phyloP scores from a whole-genome alignment of 1,140 invertebrate genomes.

The Neodiprion pinetum region DNA sequence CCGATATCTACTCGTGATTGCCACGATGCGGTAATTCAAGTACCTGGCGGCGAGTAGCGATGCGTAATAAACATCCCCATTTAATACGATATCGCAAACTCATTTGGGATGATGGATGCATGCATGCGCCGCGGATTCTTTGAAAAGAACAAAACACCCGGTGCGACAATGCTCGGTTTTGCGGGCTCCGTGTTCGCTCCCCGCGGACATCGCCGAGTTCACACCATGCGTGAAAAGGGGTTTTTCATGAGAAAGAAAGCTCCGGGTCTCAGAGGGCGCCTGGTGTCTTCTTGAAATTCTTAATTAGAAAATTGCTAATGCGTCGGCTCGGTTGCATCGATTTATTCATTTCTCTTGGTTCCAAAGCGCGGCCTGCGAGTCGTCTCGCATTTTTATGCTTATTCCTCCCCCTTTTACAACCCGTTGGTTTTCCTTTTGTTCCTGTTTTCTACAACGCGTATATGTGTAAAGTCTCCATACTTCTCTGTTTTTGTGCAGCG shows the following conservation, averaged over 20 bases:
- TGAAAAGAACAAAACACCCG: no score
- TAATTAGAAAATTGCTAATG: slow-evolving; percentile 61
- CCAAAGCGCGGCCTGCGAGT: not conserved
- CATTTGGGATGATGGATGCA: no score
- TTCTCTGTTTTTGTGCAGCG: slow-evolving; percentile 64
- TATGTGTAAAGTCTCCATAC: not conserved
- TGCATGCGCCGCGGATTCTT: no score
- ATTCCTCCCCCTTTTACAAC: not conserved
- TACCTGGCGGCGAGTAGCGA: no score
- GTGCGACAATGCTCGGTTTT: no score
- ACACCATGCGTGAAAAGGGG: not conserved
- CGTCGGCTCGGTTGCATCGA: slow-evolving; percentile 25
- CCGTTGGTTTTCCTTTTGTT: not conserved
- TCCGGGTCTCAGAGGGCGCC: not conserved
- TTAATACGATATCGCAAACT: no score
- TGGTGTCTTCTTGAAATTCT: slow-evolving; percentile 25
- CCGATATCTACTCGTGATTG: no score
- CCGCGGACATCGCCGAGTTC: not conserved
- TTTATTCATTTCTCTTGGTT: no score
- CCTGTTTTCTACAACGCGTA: not conserved
- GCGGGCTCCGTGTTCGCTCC: not conserved
- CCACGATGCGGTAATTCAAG: no score
- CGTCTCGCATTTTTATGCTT: not conserved
- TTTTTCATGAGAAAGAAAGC: not conserved
- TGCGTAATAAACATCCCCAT: no score